Conservation (phyloP, 2,113 vertebrate species). For the Epinephelus fuscoguttatus region DNA sequence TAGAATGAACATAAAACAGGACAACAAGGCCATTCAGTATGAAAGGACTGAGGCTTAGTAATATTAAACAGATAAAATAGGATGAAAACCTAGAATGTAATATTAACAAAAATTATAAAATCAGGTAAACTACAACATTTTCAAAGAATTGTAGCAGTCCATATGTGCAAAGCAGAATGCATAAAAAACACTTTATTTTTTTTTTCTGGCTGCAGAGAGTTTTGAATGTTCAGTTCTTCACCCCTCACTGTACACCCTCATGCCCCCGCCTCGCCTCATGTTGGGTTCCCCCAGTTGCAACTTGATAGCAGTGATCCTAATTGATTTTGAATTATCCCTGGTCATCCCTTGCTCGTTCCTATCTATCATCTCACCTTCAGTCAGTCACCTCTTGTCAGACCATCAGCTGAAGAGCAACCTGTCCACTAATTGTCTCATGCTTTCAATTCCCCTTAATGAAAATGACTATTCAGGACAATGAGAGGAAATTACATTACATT, state of each 20-base stretch:
- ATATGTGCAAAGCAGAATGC: no score
- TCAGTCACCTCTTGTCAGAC: slow-evolving; percentile 20
- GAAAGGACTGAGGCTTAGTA: no score
- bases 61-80: no score
- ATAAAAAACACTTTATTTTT: no score
- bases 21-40: no score
- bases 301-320: slow-evolving; percentile 6
- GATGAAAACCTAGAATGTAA: no score
- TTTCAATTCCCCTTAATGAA: slow-evolving; percentile 73
- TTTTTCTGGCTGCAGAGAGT: no score
- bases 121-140: no score
- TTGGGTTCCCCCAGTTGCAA: not conserved
- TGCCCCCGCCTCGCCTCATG: not conserved
- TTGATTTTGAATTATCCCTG: slow-evolving; percentile 15
- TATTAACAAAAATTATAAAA: no score
- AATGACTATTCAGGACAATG: slow-evolving; percentile 74
- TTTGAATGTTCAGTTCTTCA: no score
- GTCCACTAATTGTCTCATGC: slow-evolving; percentile 69
- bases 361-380: not conserved
- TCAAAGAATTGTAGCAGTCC: no score
- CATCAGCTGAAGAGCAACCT: slow-evolving; percentile 61
- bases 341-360: not conserved
- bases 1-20: no score
- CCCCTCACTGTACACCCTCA: not conserved
- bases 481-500: slow-evolving; percentile 79